Evolutionary conservation across 1,140 invertebrate genomes (phyloP).

Genomic region (Danaus melanippus): DNA sequence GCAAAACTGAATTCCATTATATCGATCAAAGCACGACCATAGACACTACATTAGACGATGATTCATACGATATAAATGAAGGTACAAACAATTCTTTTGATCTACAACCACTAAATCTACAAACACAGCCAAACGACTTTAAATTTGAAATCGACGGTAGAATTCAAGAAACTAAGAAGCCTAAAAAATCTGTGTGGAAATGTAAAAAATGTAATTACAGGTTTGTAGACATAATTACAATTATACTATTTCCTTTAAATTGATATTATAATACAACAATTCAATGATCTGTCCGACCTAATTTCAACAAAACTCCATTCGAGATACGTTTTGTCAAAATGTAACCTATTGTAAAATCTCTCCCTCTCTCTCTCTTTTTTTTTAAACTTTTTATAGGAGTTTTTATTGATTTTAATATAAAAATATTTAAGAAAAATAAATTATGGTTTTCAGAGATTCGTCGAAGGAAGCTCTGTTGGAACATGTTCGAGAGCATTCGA

Average conservation of each 20-base stretch:
- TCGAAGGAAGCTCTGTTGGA: slow-evolving; percentile 65
- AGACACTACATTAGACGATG: slow-evolving; percentile 49
- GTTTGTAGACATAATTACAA: slow-evolving; percentile 60
- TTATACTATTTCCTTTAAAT: too few relatives aligned
- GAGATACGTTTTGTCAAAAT: too few relatives aligned
- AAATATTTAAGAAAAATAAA: too few relatives aligned
- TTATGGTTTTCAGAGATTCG: slow-evolving; percentile 49
- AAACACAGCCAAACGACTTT: slow-evolving; percentile 45
- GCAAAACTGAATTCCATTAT: slow-evolving; percentile 59
- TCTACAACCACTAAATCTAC: slow-evolving; percentile 64
- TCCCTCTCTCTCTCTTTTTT: too few relatives aligned
- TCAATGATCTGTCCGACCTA: too few relatives aligned
- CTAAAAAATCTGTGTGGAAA: slow-evolving; percentile 74
- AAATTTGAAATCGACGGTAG: slow-evolving; percentile 40
- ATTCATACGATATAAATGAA: slow-evolving; percentile 41
- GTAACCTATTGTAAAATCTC: too few relatives aligned
- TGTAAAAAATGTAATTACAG: slow-evolving; percentile 89
- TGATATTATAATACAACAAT: too few relatives aligned
- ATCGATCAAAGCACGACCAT: slow-evolving; percentile 47
- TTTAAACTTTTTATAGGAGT: too few relatives aligned
- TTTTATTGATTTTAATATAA: too few relatives aligned
- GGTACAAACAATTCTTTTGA: slow-evolving; percentile 35
- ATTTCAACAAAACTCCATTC: too few relatives aligned
- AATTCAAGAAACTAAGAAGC: slow-evolving; percentile 55
- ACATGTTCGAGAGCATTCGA: slow-evolving; percentile 65